These are phyloP conservation scores for Anniella stebbinsi DNA, from an alignment of 2,797 vertebrate species.

Conservation along the genomic window DNA sequence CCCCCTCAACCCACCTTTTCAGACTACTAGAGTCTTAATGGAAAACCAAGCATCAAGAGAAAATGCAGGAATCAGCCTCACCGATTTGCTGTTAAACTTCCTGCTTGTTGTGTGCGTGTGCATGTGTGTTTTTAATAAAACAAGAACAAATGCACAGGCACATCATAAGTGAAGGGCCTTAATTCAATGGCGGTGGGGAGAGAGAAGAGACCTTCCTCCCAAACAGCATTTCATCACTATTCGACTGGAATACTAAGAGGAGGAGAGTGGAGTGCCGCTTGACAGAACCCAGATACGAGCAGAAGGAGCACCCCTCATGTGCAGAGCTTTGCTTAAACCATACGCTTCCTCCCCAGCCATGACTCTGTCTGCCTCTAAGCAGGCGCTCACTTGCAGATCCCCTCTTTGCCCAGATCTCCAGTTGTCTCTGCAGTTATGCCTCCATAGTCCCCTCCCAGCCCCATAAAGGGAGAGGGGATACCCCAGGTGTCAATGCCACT, in stretches of 20 bases:
- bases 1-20: not conserved
- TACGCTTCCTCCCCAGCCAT: not conserved
- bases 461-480: not conserved
- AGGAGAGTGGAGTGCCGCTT: not conserved
- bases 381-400: not conserved
- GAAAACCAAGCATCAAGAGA: not conserved
- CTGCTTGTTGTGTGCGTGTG: not conserved
- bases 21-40: not conserved
- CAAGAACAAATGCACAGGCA: not conserved
- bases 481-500: not conserved
- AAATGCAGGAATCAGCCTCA: not conserved
- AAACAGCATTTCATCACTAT: not conserved
- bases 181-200: not conserved
- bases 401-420: not conserved
- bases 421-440: not conserved
- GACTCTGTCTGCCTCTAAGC: not conserved
- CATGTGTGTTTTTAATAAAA: conserved; percentile 19
- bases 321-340: not conserved
- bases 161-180: not conserved
- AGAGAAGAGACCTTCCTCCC: not conserved
- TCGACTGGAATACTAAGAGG: not conserved
- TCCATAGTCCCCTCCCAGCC: not conserved
- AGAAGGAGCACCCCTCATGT: too few species aligned
- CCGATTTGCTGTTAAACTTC: not conserved
- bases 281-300: not conserved